Evolutionary conservation across 1,140 invertebrate species (phyloP).

Genomic region (Aphelenchoides fujianensis): DNA sequence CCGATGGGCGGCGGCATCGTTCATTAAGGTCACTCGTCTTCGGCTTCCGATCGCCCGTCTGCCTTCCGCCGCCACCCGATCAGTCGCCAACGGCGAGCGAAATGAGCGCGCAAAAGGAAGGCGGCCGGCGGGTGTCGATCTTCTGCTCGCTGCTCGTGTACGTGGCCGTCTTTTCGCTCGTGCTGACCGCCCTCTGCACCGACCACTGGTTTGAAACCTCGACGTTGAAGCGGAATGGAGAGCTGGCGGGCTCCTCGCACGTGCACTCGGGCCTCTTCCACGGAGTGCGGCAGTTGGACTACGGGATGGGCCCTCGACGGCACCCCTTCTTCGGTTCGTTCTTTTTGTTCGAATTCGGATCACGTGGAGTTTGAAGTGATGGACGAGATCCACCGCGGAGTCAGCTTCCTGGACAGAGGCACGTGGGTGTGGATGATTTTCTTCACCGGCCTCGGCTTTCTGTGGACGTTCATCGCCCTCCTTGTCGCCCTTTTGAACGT

Average conservation of each 20-base stretch:
- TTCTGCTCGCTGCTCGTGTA: constrained; percentile 22
- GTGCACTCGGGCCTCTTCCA: constrained; percentile 43
- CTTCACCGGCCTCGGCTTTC: constrained; percentile 35
- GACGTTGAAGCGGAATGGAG: constrained; percentile 34
- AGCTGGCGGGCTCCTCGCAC: constrained; percentile 11
- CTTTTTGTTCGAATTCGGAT: no score
- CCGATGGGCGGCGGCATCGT: no score
- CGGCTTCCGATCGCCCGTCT: no score
- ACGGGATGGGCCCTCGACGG: constrained; percentile 30
- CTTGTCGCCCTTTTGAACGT: constrained; percentile 35
- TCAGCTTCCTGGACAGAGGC: constrained; percentile 34
- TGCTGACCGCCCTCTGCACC: constrained; percentile 32
- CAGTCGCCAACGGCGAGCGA: no score
- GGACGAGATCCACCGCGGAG: constrained; percentile 28
- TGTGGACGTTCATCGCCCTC: constrained; percentile 45
- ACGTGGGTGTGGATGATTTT: constrained; percentile 38
- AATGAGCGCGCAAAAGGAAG: no score
- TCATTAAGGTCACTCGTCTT: no score
- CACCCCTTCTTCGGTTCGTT: constrained; percentile 38
- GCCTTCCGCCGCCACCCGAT: no score
- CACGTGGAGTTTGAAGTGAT: no score
- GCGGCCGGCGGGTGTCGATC: constrained; percentile 20
- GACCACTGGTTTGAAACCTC: constrained; percentile 39
- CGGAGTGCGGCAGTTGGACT: constrained; percentile 42
- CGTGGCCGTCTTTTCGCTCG: constrained; percentile 14